Evolutionary conservation across 2,113 vertebrate genomes (phyloP), one percentile per base, ranked within the genome.

Genomic region (Patagioenas fasciata): DNA sequence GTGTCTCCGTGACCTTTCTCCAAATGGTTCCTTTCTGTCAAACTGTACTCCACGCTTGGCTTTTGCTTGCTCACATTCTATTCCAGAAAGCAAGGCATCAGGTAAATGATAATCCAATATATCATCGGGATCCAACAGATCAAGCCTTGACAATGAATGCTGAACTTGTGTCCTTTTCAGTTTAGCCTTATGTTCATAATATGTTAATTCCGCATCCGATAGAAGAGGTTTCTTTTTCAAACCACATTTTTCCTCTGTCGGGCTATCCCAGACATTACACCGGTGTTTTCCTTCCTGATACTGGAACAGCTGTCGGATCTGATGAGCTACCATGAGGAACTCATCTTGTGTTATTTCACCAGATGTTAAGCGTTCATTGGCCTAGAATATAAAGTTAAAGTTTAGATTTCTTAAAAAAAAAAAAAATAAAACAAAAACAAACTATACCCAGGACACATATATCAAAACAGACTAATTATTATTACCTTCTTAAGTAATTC

Each of bases 211-310:
- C 2, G 99, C 99, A 42, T 98, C 98, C 1, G 98, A 98, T 4
- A 98, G 91, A 74, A 99, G 97, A n/a, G 98, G 98, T 94, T 98
- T 99, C 96, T 99, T 99, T 95, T 98, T 99, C 91, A 97, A 57
- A 64, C 97, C 89, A 85, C 98, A 98, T 86, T 98, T 98, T 83
- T 98, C 98, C 54, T 98, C 98, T 57, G 94, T 95, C 44, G 98
- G 93, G 50, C 97, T 98, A 78, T 99, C 98, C 98, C 99, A 99
- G 58, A 97, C 98, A 89, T 97, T 99, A 57, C 98, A 98, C 71
- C 98, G 98, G 95, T 98, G 99, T 96, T 98, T 99, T 98, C 99
- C 99, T 97, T 99, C 99, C 98, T 99, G 99, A 93, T 99, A 99
- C 95, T 99, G 99, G 98, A 99, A 99, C 60, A 99, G 97, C 84